phyloP scores from a whole-genome alignment of 2,888 invertebrate genomes.

The Dasypolia templi region DNA sequence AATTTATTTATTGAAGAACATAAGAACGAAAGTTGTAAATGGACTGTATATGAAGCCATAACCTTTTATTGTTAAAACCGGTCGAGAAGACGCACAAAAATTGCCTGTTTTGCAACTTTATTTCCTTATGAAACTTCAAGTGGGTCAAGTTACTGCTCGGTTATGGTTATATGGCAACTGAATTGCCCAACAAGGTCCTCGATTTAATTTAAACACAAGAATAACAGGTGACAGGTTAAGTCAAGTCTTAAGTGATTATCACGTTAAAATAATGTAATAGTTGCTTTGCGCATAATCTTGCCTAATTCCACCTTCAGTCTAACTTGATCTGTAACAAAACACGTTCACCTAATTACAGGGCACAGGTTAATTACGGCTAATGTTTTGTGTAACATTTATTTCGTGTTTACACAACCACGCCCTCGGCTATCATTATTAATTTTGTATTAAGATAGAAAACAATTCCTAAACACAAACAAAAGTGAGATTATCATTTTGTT shows the following conservation, averaged over 20 bases:
- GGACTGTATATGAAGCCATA: conserved; percentile 35
- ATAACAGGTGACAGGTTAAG: conserved; percentile 63
- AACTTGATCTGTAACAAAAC: conserved; percentile 66
- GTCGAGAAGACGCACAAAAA: conserved; percentile 47
- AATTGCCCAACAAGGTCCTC: conserved; percentile 51
- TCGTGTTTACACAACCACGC: conserved; percentile 45
- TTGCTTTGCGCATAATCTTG: conserved; percentile 45
- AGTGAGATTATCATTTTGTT: not conserved
- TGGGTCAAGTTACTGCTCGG: conserved; percentile 58
- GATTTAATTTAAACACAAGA: conserved; percentile 29
- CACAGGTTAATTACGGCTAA: conserved; percentile 50
- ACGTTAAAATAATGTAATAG: conserved; percentile 44
- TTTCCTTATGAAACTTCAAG: conserved; percentile 56
- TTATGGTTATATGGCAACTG: conserved; percentile 39
- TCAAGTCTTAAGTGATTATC: conserved; percentile 49
- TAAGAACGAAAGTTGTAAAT: conserved; percentile 21
- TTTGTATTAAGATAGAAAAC: conserved; percentile 21
- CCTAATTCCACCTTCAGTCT: conserved; percentile 63
- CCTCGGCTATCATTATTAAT: conserved; percentile 27
- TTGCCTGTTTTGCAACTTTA: conserved; percentile 45
- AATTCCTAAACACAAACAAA: not conserved
- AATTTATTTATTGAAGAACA: conserved; percentile 20
- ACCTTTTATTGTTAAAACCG: conserved; percentile 45
- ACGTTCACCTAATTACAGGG: conserved; percentile 62
- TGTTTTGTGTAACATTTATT: conserved; percentile 53